phyloP scores from a whole-genome alignment of 2,888 invertebrate genomes.

The Temnothorax rugatulus region DNA sequence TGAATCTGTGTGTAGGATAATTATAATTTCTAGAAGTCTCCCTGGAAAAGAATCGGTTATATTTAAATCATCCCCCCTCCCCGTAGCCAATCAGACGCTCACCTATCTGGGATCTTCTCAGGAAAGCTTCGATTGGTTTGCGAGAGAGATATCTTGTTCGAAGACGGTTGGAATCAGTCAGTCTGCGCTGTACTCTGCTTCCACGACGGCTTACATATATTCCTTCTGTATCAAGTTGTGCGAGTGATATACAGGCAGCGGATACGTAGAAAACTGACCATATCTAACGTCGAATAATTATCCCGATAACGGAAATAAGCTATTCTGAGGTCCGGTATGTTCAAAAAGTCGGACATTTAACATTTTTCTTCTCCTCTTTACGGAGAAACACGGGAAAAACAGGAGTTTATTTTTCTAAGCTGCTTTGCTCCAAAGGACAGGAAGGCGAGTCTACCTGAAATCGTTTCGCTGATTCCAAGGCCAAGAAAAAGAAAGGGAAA shows the following conservation, averaged over 20 bases:
- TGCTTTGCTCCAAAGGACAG: neutral
- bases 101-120: conserved; percentile 51
- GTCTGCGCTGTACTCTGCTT: conserved; percentile 62
- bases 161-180: conserved; percentile 59
- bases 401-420: neutral
- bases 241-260: conserved; percentile 26
- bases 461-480: neutral
- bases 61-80: neutral
- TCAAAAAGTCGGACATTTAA: neutral
- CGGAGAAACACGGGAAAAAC: neutral
- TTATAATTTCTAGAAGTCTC: neutral
- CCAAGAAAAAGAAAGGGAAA: neutral
- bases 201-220: conserved; percentile 33
- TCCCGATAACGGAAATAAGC: neutral
- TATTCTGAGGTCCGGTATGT: neutral
- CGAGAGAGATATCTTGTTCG: conserved; percentile 40
- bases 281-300: neutral
- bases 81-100: conserved; percentile 55
- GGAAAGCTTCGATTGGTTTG: conserved; percentile 63
- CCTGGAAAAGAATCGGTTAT: neutral
- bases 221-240: conserved; percentile 13
- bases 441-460: neutral
- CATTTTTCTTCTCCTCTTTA: neutral
- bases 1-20: neutral
- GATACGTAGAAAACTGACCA: neutral